phyloP scores from a whole-genome alignment of 2,113 vertebrate species.

The Chlorodrepanis virens region DNA sequence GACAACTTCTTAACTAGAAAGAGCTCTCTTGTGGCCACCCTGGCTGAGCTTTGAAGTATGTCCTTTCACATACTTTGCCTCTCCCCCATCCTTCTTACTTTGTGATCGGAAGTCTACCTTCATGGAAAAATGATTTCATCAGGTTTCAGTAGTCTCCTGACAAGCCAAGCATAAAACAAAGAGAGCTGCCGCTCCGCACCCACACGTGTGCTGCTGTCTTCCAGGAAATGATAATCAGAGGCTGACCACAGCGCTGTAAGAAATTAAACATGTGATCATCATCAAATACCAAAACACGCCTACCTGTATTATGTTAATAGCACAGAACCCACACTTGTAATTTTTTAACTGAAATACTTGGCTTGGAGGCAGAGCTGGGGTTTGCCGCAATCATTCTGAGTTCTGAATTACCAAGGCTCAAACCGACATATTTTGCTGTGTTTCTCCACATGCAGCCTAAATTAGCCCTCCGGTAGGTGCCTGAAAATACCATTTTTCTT shows the following conservation, averaged over 20 bases:
- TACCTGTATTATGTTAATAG: conserved; percentile 10
- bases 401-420: not conserved
- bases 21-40: not conserved
- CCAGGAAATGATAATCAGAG: not conserved
- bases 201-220: rapidly evolving
- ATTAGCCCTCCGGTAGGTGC: not conserved
- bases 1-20: not conserved
- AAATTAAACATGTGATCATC: not conserved
- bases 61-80: not conserved
- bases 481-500: not conserved
- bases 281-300: conserved; percentile 9
- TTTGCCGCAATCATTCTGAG: not conserved
- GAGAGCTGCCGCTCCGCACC: rapidly evolving
- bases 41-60: not conserved
- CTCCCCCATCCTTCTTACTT: not conserved
- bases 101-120: not conserved
- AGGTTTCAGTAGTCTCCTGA: not conserved
- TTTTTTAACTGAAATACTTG: conserved; percentile 29
- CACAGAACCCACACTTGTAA: not conserved
- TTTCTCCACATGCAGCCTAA: not conserved
- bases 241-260: not conserved
- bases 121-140: not conserved
- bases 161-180: not conserved
- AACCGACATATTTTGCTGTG: not conserved
- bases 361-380: not conserved